Evolutionary conservation across 1,140 invertebrate species (phyloP).

Genomic region (Leptinotarsa defecta): DNA sequence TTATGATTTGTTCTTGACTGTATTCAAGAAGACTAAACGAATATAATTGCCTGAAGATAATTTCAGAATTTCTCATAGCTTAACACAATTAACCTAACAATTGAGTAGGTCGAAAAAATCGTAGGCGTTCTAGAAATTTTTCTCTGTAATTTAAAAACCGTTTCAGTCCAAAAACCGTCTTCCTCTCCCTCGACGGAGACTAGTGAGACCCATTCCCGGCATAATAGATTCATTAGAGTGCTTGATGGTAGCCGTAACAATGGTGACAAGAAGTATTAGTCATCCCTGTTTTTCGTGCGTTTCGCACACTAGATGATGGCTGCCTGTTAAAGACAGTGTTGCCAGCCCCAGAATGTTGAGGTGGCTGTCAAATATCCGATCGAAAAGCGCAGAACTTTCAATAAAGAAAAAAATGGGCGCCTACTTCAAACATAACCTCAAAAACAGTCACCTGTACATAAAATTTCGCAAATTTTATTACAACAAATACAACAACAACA

Average conservation of each 20-base stretch:
- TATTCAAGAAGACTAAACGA: too few species aligned
- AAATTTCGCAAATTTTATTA: too few species aligned
- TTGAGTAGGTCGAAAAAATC: neutral
- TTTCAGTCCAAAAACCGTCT: neutral
- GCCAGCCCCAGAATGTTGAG: too few species aligned
- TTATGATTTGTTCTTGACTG: too few species aligned
- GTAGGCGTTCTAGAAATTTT: slow-evolving; percentile 12
- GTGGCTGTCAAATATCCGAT: too few species aligned
- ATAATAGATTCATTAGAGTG: slow-evolving; percentile 54
- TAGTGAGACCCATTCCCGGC: slow-evolving; percentile 26
- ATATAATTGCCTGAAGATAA: too few species aligned
- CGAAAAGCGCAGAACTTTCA: too few species aligned
- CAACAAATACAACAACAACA: too few species aligned
- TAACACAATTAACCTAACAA: neutral
- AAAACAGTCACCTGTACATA: too few species aligned
- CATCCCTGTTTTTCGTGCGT: slow-evolving; percentile 46
- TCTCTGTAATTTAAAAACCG: slow-evolving; percentile 17
- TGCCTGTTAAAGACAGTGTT: slow-evolving; percentile 16
- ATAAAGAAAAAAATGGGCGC: too few species aligned
- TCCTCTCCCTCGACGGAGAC: slow-evolving; percentile 3
- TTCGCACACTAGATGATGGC: slow-evolving; percentile 46
- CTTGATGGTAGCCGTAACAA: slow-evolving; percentile 47
- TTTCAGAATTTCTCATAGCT: too few species aligned
- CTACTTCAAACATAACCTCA: too few species aligned
- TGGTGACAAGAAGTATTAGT: slow-evolving; percentile 51